Evolutionary conservation across 2,888 invertebrate species (phyloP), one percentile per base, ranked within the genome.

Genomic region (Smittia sp.): DNA sequence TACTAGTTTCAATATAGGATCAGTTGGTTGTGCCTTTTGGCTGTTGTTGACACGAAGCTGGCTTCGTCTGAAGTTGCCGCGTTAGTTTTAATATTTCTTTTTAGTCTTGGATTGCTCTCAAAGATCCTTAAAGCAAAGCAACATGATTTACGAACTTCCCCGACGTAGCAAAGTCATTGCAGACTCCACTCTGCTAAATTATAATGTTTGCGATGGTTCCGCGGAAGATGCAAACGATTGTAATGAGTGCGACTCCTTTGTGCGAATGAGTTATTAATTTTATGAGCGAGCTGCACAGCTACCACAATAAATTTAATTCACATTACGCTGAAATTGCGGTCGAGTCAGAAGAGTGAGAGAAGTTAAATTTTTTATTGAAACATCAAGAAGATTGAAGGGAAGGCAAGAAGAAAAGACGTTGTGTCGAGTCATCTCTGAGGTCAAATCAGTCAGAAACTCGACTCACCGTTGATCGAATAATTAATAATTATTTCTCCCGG

Each of bases 391-490:
- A 22, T 9, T 46, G 46, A 46, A 46, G 46, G 11, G 46, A 46
- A 46, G 38, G 11, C 6, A 38, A 38, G 38, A 38, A 38, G 11
- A 46, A 46, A 46, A 46, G 15, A 13, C n/a, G 7, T 9, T 24
- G 22, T 63, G 63, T 27, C 39, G 11, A 38, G 67, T 38, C 67
- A 38, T 38, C 13, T 6, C 38, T 1, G 22, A 58, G 58, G 58
- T 58, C 58, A 58, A 58, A 58, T 18, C 46, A 58, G 22, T 20
- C 58, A 58, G 20, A 58, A 58, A 58, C 22, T 67, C 20, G 13
- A 67, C 66, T 66, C 66, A 38, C 32, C 22, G 32, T 41, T 67
- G 67, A 67, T 67, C 67, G 39, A 67, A 38, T 67, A 67, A 67
- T 67, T 67, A 67, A 67, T 67, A 39, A 67, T 67, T 67, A 67